Evolutionary conservation across 1,140 invertebrate species (phyloP).

Genomic region (Cyphomyrmex costatus): DNA sequence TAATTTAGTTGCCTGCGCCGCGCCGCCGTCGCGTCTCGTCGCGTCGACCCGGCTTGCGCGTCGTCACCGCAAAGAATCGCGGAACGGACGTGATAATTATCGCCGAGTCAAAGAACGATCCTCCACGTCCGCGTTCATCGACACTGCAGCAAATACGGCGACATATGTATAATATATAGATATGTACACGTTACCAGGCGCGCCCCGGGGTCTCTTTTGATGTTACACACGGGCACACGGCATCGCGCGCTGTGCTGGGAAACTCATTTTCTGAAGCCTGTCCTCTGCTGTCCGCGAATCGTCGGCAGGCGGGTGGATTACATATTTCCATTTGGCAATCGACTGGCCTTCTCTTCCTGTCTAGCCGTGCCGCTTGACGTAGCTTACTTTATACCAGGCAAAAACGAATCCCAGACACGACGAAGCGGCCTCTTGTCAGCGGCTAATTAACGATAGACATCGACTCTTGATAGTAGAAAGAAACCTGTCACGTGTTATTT

Average conservation of each 20-base stretch:
- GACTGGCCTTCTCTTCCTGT: constrained; percentile 71
- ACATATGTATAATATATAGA: constrained; percentile 58
- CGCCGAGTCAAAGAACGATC: constrained; percentile 77
- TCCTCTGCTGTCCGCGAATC: constrained; percentile 77
- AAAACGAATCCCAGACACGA: constrained; percentile 73
- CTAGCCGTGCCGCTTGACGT: constrained; percentile 70
- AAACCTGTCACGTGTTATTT: constrained; percentile 71
- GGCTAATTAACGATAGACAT: constrained; percentile 75
- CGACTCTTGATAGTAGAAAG: constrained; percentile 67
- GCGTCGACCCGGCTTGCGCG: constrained; percentile 56
- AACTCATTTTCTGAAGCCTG: constrained; percentile 78
- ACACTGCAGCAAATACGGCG: constrained; percentile 56
- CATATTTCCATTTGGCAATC: constrained; percentile 79
- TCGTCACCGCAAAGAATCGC: constrained; percentile 78
- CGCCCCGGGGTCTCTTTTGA: constrained; percentile 70
- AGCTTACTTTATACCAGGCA: constrained; percentile 73
- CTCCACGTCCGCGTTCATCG: constrained; percentile 68
- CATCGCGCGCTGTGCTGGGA: constrained; percentile 57
- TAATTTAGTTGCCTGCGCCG: constrained; percentile 66
- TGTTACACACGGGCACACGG: constrained; percentile 70
- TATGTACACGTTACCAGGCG: constrained; percentile 45
- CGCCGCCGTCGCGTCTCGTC: no score
- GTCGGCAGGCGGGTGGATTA: constrained; percentile 72
- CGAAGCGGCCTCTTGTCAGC: constrained; percentile 69
- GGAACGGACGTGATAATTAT: constrained; percentile 82